phyloP scores from a whole-genome alignment of 2,888 invertebrate genomes.

The Tinea semifulvella region DNA sequence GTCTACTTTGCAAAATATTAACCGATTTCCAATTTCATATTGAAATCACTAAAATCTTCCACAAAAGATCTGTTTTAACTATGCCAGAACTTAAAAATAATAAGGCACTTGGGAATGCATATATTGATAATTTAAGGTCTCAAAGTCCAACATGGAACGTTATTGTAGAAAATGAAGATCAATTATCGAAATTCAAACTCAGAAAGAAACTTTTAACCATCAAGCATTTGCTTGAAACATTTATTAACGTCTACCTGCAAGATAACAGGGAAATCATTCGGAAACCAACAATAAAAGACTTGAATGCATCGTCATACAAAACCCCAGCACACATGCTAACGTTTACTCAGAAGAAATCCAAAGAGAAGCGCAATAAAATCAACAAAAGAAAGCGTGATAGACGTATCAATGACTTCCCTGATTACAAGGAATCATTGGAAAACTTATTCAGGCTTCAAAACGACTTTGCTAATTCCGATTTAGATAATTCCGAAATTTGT shows the following conservation, averaged over 20 bases:
- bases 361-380: slow-evolving; percentile 26
- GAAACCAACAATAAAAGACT: not conserved
- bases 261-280: slow-evolving; percentile 16
- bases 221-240: slow-evolving; percentile 38
- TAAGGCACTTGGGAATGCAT: too few relatives aligned
- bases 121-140: slow-evolving; percentile 27
- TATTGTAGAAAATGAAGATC: slow-evolving; percentile 42
- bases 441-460: slow-evolving; percentile 32
- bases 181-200: slow-evolving; percentile 34
- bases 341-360: not conserved
- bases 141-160: slow-evolving; percentile 47
- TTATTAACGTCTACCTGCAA: slow-evolving; percentile 32
- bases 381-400: slow-evolving; percentile 44
- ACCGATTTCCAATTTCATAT: slow-evolving; percentile 52
- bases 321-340: not conserved
- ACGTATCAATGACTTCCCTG: slow-evolving; percentile 45
- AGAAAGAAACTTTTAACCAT: slow-evolving; percentile 40
- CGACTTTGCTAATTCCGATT: slow-evolving; percentile 22
- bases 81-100: too few relatives aligned
- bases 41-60: slow-evolving; percentile 50
- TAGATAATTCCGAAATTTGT: slow-evolving; percentile 25
- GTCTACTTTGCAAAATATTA: slow-evolving; percentile 38
- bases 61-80: slow-evolving; percentile 32
- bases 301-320: not conserved
- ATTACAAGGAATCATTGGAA: slow-evolving; percentile 44